These are phyloP conservation scores for Cossypha caffra DNA, from an alignment of 2,797 vertebrate species.

Conservation along the genomic window DNA sequence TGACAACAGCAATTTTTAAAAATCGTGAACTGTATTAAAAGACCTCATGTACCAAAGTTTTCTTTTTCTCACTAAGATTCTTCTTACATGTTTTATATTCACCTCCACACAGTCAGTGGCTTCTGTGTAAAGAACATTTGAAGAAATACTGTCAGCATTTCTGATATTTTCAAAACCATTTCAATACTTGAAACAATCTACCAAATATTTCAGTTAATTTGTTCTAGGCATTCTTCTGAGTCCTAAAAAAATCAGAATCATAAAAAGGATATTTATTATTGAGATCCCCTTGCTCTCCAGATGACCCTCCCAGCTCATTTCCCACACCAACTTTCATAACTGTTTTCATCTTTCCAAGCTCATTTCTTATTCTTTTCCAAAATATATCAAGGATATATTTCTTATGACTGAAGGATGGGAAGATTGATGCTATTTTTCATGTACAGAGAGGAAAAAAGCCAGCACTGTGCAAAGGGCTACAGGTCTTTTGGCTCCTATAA, in stretches of 20 bases:
- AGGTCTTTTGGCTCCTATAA: not conserved
- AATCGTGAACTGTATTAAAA: not conserved
- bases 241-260: not conserved
- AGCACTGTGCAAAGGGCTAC: not conserved
- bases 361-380: not conserved
- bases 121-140: not conserved
- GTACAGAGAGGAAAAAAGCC: rapidly evolving
- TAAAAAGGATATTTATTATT: not conserved
- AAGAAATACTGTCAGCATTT: not conserved
- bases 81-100: not conserved
- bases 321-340: not conserved
- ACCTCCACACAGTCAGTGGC: not conserved
- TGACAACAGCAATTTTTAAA: not conserved
- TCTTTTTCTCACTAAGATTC: not conserved
- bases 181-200: not conserved
- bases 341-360: not conserved
- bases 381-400: not conserved
- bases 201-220: not conserved
- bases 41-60: not conserved
- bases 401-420: not conserved
- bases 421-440: not conserved
- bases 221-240: not conserved
- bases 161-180: not conserved
- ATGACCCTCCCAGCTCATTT: not conserved
- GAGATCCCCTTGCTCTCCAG: not conserved